phyloP scores from a whole-genome alignment of 1,140 invertebrate species.

The Copidosoma floridanum region DNA sequence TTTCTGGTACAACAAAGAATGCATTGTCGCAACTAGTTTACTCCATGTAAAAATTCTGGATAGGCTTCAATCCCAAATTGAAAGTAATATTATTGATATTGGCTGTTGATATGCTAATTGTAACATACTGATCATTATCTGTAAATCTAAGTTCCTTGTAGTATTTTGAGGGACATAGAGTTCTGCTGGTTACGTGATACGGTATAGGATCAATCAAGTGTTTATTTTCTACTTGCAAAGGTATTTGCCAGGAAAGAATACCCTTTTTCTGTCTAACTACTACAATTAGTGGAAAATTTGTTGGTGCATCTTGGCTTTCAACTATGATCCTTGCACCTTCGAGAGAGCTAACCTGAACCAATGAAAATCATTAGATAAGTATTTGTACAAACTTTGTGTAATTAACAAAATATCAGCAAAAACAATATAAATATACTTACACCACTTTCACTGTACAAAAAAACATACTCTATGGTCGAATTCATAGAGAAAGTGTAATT shows the following conservation, averaged over 20 bases:
- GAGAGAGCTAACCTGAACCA: slow-evolving; percentile 29
- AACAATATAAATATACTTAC: slow-evolving; percentile 21
- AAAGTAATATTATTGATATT: slow-evolving; percentile 47
- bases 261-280: slow-evolving; percentile 58
- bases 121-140: slow-evolving; percentile 48
- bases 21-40: no score
- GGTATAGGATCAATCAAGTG: slow-evolving; percentile 23
- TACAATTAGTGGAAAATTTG: slow-evolving; percentile 55
- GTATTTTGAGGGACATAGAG: slow-evolving; percentile 56
- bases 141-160: slow-evolving; percentile 32
- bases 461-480: slow-evolving; percentile 34
- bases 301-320: slow-evolving; percentile 39
- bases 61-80: slow-evolving; percentile 41
- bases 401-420: neutral
- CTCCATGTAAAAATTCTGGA: slow-evolving; percentile 53
- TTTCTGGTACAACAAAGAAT: no score
- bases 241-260: slow-evolving; percentile 60
- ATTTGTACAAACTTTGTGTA: neutral
- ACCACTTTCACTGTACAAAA: slow-evolving; percentile 27
- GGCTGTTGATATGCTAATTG: slow-evolving; percentile 57
- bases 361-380: neutral
- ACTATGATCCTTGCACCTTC: slow-evolving; percentile 46
- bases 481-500: slow-evolving; percentile 26
- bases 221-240: slow-evolving; percentile 52
- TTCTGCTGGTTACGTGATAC: slow-evolving; percentile 54